Evolutionary conservation across 2,888 invertebrate genomes (phyloP), one percentile per base, ranked within the genome.

Genomic region (Ophioninae sp.): DNA sequence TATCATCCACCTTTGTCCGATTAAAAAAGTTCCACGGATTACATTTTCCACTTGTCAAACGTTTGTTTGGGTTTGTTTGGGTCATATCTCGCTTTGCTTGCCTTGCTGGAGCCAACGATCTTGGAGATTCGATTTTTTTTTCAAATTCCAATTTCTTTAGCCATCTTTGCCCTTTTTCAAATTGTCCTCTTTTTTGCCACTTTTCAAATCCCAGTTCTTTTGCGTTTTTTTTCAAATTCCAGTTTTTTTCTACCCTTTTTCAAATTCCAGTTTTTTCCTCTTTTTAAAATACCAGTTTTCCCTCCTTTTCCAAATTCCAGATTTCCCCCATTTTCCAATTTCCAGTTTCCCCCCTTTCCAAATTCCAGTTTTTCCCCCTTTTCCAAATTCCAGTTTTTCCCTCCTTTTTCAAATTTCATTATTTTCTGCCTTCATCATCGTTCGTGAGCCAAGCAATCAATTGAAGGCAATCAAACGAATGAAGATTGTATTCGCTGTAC

Each of bases 371-470:
- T 30, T 30, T 30, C 30, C 30, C 2, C 30, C 30, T 51, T 13
- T 51, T 51, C 13, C 5, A 44, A 44, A 17, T 51, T 51, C 51
- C 9, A 41, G 17, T 51, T 13, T 51, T 6, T 17, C 1, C 3
- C 30, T 3, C 30, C 30, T 30, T 30, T 30, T 13, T 51, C 51
- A 17, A 30, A 30, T 30, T 30, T 3, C 1, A 30, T 44, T 0
- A 6, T 2, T 51, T 17, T 0, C 13, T 67, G 13, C 44, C 67
- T 9, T 51, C 64, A 22, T 58, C 23, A 30, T 64, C 56, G 39
- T 56, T 76, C 69, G 64, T 68, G 74, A 79, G 8, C 73, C 61
- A 73, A 71, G 23, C 51, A 23, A 74, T 22, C 51, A 30, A 30
- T 30, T 30, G 30, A 30, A 30, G 7, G 10, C 41, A 51, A 63